Evolutionary conservation across 2,113 vertebrate genomes (phyloP).

Genomic region (Acanthisitta chloris): DNA sequence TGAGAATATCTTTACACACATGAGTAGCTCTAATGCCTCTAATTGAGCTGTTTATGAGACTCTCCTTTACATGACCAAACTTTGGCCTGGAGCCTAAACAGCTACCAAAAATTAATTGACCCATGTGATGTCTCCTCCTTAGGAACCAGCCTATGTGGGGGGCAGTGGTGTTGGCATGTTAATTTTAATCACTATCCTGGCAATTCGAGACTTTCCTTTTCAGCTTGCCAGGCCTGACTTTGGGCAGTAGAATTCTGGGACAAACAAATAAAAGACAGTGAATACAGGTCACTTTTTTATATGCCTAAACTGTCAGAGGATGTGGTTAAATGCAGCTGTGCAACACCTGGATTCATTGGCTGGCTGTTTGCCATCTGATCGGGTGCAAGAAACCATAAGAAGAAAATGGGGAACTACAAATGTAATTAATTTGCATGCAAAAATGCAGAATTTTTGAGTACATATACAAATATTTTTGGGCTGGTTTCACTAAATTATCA

Average conservation of each 20-base stretch:
- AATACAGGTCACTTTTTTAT: neutral
- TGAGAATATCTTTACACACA: neutral
- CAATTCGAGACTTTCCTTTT: neutral
- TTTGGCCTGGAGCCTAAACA: neutral
- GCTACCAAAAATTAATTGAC: neutral
- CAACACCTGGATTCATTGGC: neutral
- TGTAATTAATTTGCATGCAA: neutral
- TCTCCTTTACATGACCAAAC: neutral
- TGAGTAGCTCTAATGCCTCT: neutral
- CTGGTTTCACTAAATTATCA: neutral
- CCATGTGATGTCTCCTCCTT: neutral
- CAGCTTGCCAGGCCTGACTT: neutral
- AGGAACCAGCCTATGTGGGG: neutral
- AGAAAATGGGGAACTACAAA: neutral
- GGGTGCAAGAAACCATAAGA: neutral
- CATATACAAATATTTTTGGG: rapidly evolving
- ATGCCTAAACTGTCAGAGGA: neutral
- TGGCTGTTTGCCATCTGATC: neutral
- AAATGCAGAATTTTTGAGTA: neutral
- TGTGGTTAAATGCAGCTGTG: neutral
- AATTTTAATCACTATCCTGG: neutral
- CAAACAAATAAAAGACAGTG: neutral
- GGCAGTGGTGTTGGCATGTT: neutral
- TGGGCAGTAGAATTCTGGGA: neutral
- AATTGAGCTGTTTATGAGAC: neutral